Evolutionary conservation across 2,888 invertebrate genomes (phyloP).

Genomic region (Nephrotoma guestfalica): DNA sequence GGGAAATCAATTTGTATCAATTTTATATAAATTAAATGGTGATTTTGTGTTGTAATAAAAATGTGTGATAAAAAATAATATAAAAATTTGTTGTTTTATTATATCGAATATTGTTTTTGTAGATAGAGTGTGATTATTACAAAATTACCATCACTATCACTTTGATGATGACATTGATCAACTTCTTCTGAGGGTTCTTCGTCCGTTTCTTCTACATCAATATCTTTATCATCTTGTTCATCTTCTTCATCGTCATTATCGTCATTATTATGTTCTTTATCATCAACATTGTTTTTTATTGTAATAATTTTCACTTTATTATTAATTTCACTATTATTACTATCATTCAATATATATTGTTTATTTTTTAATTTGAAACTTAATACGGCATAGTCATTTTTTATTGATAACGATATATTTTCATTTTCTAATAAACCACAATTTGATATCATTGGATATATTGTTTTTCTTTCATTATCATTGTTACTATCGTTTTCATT

Average conservation of each 20-base stretch:
- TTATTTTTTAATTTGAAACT: neutral
- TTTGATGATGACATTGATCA: neutral
- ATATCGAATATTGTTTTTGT: neutral
- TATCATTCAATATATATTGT: neutral
- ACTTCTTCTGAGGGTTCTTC: neutral
- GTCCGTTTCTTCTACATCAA: neutral
- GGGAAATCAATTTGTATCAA: neutral
- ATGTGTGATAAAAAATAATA: neutral
- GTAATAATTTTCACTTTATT: neutral
- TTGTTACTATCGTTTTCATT: conserved; percentile 23
- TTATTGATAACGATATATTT: conserved; percentile 32
- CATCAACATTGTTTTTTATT: neutral
- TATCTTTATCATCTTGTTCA: neutral
- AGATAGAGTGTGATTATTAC: neutral
- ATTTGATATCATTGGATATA: neutral
- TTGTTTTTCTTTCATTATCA: neutral
- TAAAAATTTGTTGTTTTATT: neutral
- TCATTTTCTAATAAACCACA: conserved; percentile 27
- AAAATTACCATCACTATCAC: conserved; percentile 2
- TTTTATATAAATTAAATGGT: neutral
- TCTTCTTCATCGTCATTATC: neutral
- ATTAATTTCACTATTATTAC: neutral
- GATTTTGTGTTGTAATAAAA: neutral
- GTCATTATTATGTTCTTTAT: neutral
- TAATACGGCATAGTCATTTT: conserved; percentile 26